Evolutionary conservation across 2,888 invertebrate species (phyloP), one percentile per base, ranked within the genome.

Genomic region (Aporophyla nigra): DNA sequence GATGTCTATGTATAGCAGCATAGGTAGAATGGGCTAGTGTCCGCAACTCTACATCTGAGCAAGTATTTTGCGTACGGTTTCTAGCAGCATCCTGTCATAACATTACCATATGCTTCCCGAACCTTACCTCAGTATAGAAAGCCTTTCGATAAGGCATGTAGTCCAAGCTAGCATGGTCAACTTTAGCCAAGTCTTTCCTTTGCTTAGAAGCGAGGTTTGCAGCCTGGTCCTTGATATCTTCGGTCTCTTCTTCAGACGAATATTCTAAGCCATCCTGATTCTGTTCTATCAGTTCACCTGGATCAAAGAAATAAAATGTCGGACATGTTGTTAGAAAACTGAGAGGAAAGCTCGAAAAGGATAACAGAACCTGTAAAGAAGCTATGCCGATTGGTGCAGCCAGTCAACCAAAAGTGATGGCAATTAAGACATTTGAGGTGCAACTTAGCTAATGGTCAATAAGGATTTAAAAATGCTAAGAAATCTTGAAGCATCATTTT

Each of bases 241-340:
- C 99, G 7, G 98, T 98, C 91, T 99, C 99, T 93, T 99, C 99
- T 94, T 99, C 99, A 21, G 99, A 99, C 0, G 99, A 99, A 95
- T 99, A 99, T 96, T 99, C 99, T 81, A 99, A 95, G 0, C 99
- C 99, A 93, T 99, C 99, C 94, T 99, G 99, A 95, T 99, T 99
- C 93, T 99, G 99, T 94, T 99, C 99, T 91, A 99, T 99, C n/a
- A 99, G 96, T 95, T 99, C 99, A 72, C 99, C 99, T 96, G 82
- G 43, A 78, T 49, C 16, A 69, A 56, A 72, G 24, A 68, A 54
- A 19, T 40, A 10, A 10, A 33, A 19, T n/a, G 16, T 54, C 33
- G 19, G 40, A 6, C 54, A 33, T 67, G n/a, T 53, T 33, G 27
- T 12, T 33, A 12, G 59, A 33, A 33, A 27, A 27, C 58, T 66